A percentile compares a stretch with the other conserved stretches of the same genome.
phyloP scores from a whole-genome alignment of 2,888 invertebrate genomes.

The Drosophila nigricruria region DNA sequence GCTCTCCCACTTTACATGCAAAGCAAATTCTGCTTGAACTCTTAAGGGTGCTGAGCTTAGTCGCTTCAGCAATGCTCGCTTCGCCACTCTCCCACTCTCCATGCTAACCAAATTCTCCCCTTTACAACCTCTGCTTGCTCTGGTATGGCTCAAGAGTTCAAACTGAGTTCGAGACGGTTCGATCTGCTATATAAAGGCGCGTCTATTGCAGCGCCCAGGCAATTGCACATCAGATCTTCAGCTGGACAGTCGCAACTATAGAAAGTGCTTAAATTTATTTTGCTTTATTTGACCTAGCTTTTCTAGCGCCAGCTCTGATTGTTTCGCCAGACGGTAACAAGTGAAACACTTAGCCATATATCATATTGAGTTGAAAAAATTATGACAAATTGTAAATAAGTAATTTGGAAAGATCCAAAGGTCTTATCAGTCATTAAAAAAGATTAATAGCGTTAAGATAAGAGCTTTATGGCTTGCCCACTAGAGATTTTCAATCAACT shows the following conservation, averaged over 20 bases:
- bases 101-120: background rate
- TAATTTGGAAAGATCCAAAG: background rate
- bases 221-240: background rate
- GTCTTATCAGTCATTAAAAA: background rate
- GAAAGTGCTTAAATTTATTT: background rate
- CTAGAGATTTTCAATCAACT: background rate
- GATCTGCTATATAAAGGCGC: background rate
- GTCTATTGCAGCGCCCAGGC: background rate
- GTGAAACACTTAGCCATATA: background rate
- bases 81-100: too few relatives aligned
- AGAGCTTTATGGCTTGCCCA: background rate
- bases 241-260: background rate
- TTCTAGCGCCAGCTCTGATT: background rate
- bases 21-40: too few relatives aligned
- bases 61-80: too few relatives aligned
- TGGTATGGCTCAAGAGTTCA: background rate
- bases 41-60: too few relatives aligned
- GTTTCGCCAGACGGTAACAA: background rate
- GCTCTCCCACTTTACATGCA: too few relatives aligned
- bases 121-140: background rate
- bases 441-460: constrained; percentile 1
- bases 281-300: background rate
- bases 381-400: background rate
- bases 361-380: background rate
- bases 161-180: background rate